Evolutionary conservation across 2,797 vertebrate species (phyloP), one percentile per base, ranked within the genome.

Genomic region (Serranus cabrilla): DNA sequence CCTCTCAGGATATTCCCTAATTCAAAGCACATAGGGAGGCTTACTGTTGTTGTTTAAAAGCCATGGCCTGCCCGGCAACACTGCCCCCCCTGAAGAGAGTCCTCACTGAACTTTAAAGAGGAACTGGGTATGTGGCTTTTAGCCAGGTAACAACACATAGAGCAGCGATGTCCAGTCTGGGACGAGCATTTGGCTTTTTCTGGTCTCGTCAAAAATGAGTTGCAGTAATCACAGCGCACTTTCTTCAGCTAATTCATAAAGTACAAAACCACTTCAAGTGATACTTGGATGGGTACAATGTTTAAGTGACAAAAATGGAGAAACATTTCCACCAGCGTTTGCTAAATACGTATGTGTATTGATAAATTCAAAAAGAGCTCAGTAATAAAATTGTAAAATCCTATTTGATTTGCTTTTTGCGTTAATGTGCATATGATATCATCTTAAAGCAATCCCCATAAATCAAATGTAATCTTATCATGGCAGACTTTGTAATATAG

Each of bases 21-120:
- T 61, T 64, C 39, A 75, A 62, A 66, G 51, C 42, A 43, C 69
- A 73, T 63, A 59, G 16, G 47, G 47, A 79, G 58, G 43, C 50
- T n/a, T 37, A 50, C 11, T 13, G 50, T 50, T 62, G 23, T 17
- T 55, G 17, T 56, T 40, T 40, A 14, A 84, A 69, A 56, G 43
- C 42, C 18, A 58, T 5, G 27, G 13, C 40, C 50, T 23, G 18
- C 21, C 46, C 45, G 23, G 17, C 47, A 40, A 45, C 27, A 20
- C 20, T 34, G 21, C 0, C 11, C 20, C 54, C 40, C 46, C 34
- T 20, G 20, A 56, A 69, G 46, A 60, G 21, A 37, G 20, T 21
- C 57, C 39, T 52, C 20, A 40, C 39, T 18, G 31, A 71, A 67
- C 21, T 61, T 14, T 43, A 40, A 27, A 17, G 18, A 64, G n/a